phyloP scores from a whole-genome alignment of 1,140 invertebrate species.

The Penaeus vannamei region DNA sequence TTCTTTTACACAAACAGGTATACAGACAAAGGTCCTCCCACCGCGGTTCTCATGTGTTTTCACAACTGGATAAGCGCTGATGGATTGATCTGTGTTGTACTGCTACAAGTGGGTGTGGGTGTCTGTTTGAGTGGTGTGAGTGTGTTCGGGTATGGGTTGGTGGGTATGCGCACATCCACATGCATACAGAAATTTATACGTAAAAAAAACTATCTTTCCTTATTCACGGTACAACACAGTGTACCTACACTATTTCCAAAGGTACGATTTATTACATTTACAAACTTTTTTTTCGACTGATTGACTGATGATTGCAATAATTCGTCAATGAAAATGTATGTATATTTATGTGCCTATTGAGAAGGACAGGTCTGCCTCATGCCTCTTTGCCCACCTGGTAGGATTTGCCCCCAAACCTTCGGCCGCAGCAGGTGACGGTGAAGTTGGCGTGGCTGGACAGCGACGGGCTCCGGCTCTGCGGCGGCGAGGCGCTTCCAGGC shows the following conservation, averaged over 20 bases:
- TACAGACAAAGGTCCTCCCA: no score
- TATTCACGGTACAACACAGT: no score
- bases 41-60: no score
- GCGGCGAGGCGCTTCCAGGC: constrained; percentile 73
- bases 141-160: not conserved
- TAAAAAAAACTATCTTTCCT: no score
- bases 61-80: no score
- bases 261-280: no score
- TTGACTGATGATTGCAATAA: no score
- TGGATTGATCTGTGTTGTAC: no score
- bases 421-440: constrained; percentile 67
- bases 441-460: constrained; percentile 67
- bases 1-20: no score
- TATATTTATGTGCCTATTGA: constrained; percentile 24
- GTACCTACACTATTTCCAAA: no score
- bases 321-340: not conserved
- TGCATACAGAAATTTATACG: not conserved
- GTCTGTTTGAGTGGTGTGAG: not conserved
- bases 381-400: constrained; percentile 68
- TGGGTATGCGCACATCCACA: not conserved
- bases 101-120: not conserved
- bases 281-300: no score
- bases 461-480: constrained; percentile 67
- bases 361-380: constrained; percentile 65
- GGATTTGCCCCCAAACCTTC: constrained; percentile 67